A percentile compares a stretch with the other conserved stretches of the same genome.
Conservation (phyloP, 1,140 invertebrate species). For the Saccostrea cuccullata region DNA sequence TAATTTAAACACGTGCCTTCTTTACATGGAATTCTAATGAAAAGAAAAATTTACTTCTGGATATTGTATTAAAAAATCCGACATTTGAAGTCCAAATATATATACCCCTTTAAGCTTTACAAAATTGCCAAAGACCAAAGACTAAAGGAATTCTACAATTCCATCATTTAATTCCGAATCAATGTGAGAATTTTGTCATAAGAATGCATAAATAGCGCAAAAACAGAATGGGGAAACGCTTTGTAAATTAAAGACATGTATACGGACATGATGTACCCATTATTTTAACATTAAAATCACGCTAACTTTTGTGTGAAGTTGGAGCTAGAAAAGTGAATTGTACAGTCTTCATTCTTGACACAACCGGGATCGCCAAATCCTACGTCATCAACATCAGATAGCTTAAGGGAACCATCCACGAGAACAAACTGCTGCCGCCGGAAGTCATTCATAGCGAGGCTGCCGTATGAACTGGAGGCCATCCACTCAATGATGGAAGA, state of each 20-base stretch:
- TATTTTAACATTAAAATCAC: no score
- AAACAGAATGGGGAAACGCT: no score
- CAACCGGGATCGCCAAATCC: constrained; percentile 78
- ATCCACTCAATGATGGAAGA: constrained; percentile 78
- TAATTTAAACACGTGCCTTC: constrained; percentile 75
- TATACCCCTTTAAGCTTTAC: no score
- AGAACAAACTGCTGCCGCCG: constrained; percentile 80
- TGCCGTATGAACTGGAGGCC: constrained; percentile 77
- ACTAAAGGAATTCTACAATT: no score
- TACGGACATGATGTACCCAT: no score
- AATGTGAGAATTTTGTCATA: no score
- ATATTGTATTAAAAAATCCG: not conserved
- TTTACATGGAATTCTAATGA: constrained; percentile 70
- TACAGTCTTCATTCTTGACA: constrained; percentile 67
- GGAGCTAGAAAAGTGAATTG: constrained; percentile 63
- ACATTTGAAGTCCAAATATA: no score
- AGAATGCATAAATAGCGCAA: no score
- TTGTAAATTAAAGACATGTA: no score
- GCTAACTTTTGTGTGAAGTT: constrained; percentile 72
- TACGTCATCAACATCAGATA: constrained; percentile 80
- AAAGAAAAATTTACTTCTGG: not conserved
- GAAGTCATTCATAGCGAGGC: constrained; percentile 80
- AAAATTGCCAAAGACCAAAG: no score
- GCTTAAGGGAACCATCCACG: constrained; percentile 78
- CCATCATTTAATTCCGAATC: no score